A percentile compares a stretch with the other conserved stretches of the same genome.
Conservation (phyloP, 2,797 vertebrate species). For the Coregonus suidteri region DNA sequence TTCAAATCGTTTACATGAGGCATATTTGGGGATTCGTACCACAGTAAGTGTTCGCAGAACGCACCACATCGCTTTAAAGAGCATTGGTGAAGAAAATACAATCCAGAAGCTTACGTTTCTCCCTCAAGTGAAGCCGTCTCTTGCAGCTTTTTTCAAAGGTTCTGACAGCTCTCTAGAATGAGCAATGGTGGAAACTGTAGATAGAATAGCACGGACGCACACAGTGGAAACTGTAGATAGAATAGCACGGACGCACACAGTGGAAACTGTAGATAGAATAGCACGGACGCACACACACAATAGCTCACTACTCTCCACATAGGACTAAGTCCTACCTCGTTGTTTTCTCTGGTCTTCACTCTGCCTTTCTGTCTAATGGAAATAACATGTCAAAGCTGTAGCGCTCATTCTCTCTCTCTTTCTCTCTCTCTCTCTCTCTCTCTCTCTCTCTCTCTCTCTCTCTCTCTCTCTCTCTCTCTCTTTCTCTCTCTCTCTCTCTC, state of each 20-base stretch:
- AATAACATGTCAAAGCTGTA: neutral
- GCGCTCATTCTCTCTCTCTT: too few relatives aligned
- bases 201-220: neutral
- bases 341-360: constrained; percentile 11
- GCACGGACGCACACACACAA: neutral
- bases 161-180: neutral
- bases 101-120: neutral
- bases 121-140: neutral
- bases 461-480: too few relatives aligned
- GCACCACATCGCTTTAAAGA: neutral
- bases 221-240: too few relatives aligned
- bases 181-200: neutral
- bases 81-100: neutral
- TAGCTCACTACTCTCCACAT: neutral
- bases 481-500: too few relatives aligned
- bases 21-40: too few relatives aligned
- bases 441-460: too few relatives aligned
- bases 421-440: too few relatives aligned
- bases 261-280: too few relatives aligned
- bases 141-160: neutral
- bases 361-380: neutral
- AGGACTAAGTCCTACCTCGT: neutral
- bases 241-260: neutral
- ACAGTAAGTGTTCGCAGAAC: too few relatives aligned
- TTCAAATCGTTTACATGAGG: too few relatives aligned